Evolutionary conservation across 2,113 vertebrate species (phyloP), one percentile per base, ranked within the genome.

Genomic region (Barbus barbus): DNA sequence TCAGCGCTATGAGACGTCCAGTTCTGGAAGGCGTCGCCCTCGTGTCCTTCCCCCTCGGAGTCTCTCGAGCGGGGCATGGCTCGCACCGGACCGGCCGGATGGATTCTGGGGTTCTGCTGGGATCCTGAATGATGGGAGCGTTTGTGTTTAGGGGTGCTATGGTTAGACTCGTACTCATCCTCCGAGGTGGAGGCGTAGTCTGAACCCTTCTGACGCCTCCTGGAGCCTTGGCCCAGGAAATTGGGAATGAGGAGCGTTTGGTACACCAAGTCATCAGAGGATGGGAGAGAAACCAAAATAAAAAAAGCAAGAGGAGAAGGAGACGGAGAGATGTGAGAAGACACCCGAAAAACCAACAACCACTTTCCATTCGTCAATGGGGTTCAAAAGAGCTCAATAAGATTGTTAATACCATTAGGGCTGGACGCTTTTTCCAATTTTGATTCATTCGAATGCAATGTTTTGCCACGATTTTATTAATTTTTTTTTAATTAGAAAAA

Each of bases 171-270:
- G 76, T 95, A 97, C 89, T 99, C 98, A 83, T 99, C 98, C 86
- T 99, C 98, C 24, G 98, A 99, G 87, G 98, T 99, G 89, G 97
- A 99, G 69, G 96, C 95, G 94, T 97, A 98, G 93, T 98, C 98
- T 82, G 97, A 98, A 92, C 96, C 97, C 93, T 97, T 98, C 84
- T 96, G 97, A 87, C 96, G 94, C 89, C 97, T 94, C 89, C 96
- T 95, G 26, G 96, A 94, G 92, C 93, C 97, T 98, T 91, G 91
- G 91, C 58, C 82, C 91, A 90, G 93, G 90, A 92, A 94, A 93
- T 95, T 92, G 93, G n/a, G 94, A 96, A 96, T 94, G 87, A 88
- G 90, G 60, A 14, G 1, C 90, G 24, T 90, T 91, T 91, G 88
- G 88, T 56, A 87, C 86, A 87, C 84, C 86, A 90, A 61, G 85